A percentile compares a stretch with the other conserved stretches of the same genome.
Conservation (phyloP, 2,888 invertebrate genomes). For the Brachypalpus laphriformis region DNA sequence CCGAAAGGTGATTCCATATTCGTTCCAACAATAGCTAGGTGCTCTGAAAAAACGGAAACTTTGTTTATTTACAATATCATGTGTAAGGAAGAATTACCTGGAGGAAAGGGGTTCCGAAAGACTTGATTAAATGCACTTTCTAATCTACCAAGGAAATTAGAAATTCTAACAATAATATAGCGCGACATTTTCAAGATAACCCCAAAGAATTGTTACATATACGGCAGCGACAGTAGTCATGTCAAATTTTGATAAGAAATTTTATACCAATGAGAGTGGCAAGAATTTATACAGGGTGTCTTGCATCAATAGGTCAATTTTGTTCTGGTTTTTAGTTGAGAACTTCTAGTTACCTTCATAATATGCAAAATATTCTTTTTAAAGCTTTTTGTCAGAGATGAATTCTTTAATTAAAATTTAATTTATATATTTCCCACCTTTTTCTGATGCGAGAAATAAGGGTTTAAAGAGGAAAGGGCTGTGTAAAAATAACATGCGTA, state of each 20-base stretch:
- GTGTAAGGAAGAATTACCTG: slow-evolving; percentile 81
- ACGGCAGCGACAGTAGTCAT: background rate
- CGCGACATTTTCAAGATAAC: slow-evolving; percentile 77
- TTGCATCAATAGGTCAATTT: no score
- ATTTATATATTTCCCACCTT: no score
- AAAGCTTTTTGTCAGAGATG: no score
- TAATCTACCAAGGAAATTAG: slow-evolving; percentile 81
- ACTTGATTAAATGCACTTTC: slow-evolving; percentile 79
- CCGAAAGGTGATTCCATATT: background rate
- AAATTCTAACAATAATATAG: slow-evolving; percentile 79
- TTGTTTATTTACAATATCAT: background rate
- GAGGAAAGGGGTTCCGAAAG: slow-evolving; percentile 82
- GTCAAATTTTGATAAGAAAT: background rate
- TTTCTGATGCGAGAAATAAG: no score
- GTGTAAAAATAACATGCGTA: no score
- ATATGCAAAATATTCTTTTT: no score
- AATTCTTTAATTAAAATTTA: no score
- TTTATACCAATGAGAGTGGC: slow-evolving; percentile 19
- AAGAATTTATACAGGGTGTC: background rate
- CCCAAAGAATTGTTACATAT: background rate
- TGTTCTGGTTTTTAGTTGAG: no score
- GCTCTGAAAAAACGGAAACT: no score
- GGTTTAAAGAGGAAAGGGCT: no score
- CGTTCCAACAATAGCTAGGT: slow-evolving; percentile 19
- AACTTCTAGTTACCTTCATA: no score